Evolutionary conservation across 2,113 vertebrate genomes (phyloP), one percentile per base, ranked within the genome.

Genomic region (Aegypius monachus): DNA sequence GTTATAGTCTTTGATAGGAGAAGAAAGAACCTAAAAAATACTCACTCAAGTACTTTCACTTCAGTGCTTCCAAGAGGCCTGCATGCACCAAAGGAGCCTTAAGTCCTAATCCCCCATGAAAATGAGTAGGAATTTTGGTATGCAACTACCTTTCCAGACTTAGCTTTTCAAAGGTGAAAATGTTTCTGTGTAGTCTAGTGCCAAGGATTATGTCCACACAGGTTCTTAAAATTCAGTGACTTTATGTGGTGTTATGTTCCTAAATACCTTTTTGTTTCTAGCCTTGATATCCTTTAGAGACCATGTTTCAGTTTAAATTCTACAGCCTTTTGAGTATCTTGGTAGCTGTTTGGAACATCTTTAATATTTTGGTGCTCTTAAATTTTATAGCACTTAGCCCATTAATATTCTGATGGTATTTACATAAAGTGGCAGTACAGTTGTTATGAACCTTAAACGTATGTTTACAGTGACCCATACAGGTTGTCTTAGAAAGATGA

Each of bases 221-320:
- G 13, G 16, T 81, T 81, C 71, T 53, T 68, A 38, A 70, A 80
- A 70, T 77, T 32, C 31, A 31, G 6, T 61, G 43, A 31, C 82
- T 90, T 83, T 86, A 32, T 77, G 36, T 0, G 0, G 2, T 78
- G 4, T 22, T 78, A 12, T 7, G 16, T 74, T 47, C 16, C 23
- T 83, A 70, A 89, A 27, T 53, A 47, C 9, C 6, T 67, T 59
- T 42, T 63, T 81, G 29, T 14, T 91, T 56, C 38, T 63, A 55
- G 20, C 29, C n/a, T 10, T 87, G 47, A 74, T 86, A 48, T 86
- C 26, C 26, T 88, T 68, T 8, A 23, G 20, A 70, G 42, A 38
- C 65, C 21, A 22, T 21, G 9, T 56, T 71, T 75, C 9, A 2
- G 12, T 84, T 91, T 34, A 81, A 47, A 36, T 90, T 91, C 42